Conservation (phyloP, 2,797 vertebrate genomes). For the Sebastes itinus region DNA sequence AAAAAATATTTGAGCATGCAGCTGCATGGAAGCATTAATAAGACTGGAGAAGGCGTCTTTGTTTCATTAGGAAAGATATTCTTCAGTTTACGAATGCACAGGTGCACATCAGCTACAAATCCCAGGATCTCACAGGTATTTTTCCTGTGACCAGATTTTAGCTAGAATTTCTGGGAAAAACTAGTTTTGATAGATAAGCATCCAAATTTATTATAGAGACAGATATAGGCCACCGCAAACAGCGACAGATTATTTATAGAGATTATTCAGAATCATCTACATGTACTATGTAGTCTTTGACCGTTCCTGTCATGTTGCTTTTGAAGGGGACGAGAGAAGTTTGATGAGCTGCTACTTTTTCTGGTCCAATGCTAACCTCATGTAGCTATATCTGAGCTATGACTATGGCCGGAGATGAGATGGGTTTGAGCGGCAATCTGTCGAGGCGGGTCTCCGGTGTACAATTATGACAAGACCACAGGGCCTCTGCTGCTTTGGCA, state of each 20-base stretch:
- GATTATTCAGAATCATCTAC: not conserved
- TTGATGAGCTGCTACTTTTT: constrained; percentile 15
- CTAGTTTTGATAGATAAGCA: not conserved
- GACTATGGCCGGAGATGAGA: constrained; percentile 35
- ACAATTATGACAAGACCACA: constrained; percentile 69
- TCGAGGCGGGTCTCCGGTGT: constrained; percentile 60
- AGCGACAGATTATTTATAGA: not conserved
- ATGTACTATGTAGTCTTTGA: not conserved
- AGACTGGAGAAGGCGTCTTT: not conserved
- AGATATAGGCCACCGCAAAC: not conserved
- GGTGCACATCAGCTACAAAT: not conserved
- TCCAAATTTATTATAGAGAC: not conserved
- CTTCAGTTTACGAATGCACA: not conserved
- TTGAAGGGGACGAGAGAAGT: not conserved
- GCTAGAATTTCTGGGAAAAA: not conserved
- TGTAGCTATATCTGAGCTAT: not conserved
- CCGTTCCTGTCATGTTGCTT: not conserved
- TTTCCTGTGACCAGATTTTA: not conserved
- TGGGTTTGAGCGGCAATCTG: constrained; percentile 56
- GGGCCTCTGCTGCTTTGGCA: constrained; percentile 69
- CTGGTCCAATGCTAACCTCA: constrained; percentile 27
- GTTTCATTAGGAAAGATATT: not conserved
- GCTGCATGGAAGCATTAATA: not conserved
- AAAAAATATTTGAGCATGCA: not conserved
- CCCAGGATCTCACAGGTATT: not conserved